Conservation (phyloP, 92 coral and sea anemone species). For the Umimayanthus chanpuru region DNA sequence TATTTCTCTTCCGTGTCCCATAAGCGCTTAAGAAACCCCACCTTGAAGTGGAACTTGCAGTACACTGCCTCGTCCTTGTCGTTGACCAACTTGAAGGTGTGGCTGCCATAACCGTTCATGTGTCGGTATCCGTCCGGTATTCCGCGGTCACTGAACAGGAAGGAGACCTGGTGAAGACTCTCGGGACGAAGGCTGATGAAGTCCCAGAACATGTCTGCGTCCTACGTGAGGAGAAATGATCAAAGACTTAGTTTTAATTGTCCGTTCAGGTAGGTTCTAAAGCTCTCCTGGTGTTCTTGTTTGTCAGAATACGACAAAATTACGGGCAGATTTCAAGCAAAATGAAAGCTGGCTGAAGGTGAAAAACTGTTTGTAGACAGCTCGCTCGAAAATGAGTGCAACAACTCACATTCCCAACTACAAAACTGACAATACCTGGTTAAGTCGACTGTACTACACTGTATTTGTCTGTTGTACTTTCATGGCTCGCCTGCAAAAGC, state of each 20-base stretch:
- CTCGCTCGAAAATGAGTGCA: too few species aligned
- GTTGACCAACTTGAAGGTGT: constrained; percentile 51
- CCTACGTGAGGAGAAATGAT: neutral
- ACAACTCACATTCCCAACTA: too few species aligned
- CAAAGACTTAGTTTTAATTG: neutral
- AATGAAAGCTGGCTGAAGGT: too few species aligned
- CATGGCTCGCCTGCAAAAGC: too few species aligned
- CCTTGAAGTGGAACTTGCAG: constrained; percentile 46
- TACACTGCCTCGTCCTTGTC: constrained; percentile 39
- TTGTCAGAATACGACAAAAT: neutral
- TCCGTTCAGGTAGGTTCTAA: too few species aligned
- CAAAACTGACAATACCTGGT: too few species aligned
- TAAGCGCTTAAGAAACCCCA: neutral
- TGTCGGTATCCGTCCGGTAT: constrained; percentile 49
- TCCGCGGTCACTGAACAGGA: constrained; percentile 46
- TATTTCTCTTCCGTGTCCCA: too few species aligned
- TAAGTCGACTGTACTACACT: too few species aligned
- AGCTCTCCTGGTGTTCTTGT: neutral
- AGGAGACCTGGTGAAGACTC: constrained; percentile 31
- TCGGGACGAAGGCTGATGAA: constrained; percentile 47
- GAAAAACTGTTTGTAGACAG: too few species aligned
- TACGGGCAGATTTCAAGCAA: neutral
- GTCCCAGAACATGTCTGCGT: constrained; percentile 53
- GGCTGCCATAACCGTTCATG: constrained; percentile 51
- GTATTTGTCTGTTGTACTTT: too few species aligned